These are phyloP conservation scores for Balaeniceps rex DNA, from an alignment of 2,113 vertebrate species.

Conservation along the genomic window DNA sequence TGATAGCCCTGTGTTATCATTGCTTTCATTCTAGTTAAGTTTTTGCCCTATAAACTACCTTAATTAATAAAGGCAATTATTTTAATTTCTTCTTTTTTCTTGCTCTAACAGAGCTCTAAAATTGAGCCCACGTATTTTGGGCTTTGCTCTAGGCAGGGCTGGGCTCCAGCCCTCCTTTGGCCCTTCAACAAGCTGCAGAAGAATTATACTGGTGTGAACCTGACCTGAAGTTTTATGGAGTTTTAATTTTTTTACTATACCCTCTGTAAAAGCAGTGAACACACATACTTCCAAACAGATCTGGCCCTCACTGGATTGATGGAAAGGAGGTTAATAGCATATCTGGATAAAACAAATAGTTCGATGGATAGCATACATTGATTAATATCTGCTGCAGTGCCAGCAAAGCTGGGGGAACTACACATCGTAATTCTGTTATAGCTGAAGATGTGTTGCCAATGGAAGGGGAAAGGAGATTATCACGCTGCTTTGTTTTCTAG, in stretches of 20 bases:
- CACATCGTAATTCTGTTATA: neutral
- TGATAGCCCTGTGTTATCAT: neutral
- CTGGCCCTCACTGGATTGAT: neutral
- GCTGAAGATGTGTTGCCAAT: neutral
- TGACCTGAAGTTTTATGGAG: neutral
- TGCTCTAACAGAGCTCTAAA: neutral
- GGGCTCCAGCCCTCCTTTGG: neutral
- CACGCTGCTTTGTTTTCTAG: neutral
- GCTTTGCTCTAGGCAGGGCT: neutral
- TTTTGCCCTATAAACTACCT: neutral
- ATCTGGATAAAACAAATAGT: constrained; percentile 40
- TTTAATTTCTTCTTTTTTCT: neutral
- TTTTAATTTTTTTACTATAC: constrained; percentile 11
- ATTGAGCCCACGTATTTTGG: neutral
- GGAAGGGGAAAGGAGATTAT: neutral
- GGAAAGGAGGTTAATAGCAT: constrained; percentile 48
- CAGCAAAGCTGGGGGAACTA: neutral
- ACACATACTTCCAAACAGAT: neutral
- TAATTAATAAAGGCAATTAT: neutral
- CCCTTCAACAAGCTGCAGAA: neutral
- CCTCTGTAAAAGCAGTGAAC: neutral
- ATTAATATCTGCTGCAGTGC: constrained; percentile 7
- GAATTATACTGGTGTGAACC: neutral
- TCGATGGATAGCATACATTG: neutral
- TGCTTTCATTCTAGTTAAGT: neutral